Evolutionary conservation across 2,113 vertebrate species (phyloP).

Genomic region (Eleginops maclovinus): DNA sequence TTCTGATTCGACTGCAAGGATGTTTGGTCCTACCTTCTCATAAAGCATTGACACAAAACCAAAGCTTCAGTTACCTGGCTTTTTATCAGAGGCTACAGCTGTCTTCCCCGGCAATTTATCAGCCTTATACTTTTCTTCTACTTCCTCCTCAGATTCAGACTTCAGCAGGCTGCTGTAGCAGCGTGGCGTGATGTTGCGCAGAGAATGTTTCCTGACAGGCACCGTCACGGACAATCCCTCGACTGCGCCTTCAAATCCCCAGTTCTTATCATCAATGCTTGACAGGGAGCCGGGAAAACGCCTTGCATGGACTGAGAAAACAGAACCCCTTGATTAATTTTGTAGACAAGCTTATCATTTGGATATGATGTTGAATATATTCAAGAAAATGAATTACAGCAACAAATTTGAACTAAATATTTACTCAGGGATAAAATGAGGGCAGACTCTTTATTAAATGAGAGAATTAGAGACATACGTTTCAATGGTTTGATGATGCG

Average conservation of each 20-base stretch:
- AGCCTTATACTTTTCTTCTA: neutral
- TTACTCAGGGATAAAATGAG: neutral
- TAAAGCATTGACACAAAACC: neutral
- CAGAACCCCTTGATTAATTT: constrained; percentile 30
- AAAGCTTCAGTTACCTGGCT: constrained; percentile 59
- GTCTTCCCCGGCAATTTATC: constrained; percentile 42
- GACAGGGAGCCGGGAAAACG: constrained; percentile 21
- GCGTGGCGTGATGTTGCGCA: constrained; percentile 88
- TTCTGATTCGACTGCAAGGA: neutral
- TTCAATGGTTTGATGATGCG: constrained; percentile 81
- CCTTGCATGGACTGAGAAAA: constrained; percentile 74
- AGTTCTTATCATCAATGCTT: constrained; percentile 76
- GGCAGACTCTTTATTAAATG: neutral
- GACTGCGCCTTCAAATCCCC: constrained; percentile 32
- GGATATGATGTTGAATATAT: neutral
- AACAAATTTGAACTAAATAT: neutral
- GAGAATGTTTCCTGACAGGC: constrained; percentile 82
- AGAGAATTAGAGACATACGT: constrained; percentile 77
- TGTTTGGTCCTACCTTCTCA: neutral
- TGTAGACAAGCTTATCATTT: neutral
- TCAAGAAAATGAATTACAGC: neutral
- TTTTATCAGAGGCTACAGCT: constrained; percentile 36
- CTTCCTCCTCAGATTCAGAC: constrained; percentile 85
- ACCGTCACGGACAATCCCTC: constrained; percentile 56
- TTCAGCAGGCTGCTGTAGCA: constrained; percentile 91